Evolutionary conservation across 2,888 invertebrate genomes (phyloP), one percentile per base, ranked within the genome.

Genomic region (Atherix ibis): DNA sequence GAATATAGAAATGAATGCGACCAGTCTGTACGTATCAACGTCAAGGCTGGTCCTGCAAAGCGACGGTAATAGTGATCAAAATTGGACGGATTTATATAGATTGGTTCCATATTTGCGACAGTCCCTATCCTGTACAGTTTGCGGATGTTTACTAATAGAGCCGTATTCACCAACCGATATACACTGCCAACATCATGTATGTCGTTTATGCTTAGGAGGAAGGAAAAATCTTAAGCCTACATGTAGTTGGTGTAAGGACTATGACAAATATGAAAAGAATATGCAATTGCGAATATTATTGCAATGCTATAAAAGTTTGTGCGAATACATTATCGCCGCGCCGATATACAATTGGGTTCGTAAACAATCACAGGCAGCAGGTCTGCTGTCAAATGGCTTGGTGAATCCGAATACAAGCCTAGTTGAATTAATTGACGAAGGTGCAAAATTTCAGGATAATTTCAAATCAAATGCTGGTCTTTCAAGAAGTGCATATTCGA

Each of bases 111-210:
- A 82, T 63, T 67, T 91, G 52, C 71, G 88, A 38, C 84, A 85
- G 57, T 79, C 84, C 42, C 67, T 92, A 48, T 81, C 84, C 46
- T 92, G 92, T 63, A 83, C 81, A 36, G 88, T 89, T 35, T 92
- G 92, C 60, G 78, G 80, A 40, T 76, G 80, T 53, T 67, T 91
- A 44, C 61, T 89, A 36, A 75, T 76, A 45, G 79, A 83, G 52
- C 89, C 91, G 5, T 76, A 76, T 52, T 76, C 82, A 22, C 84
- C 88, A 12, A 70, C 71, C 14, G 75, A 73, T 47, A 73, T 75
- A 4, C 74, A 73, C 42, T 91, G 91, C 62, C 82, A 82, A 56
- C 91, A 92, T 62, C 82, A 85, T 62, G 81, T 91, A 25, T 91
- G 91, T 58, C 76, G 75, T 46, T 68, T 71, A 34, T 91, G 91